Base-by-base conservation (phyloP, 2,797 vertebrate species). In the Microcaecilia unicolor region DNA sequence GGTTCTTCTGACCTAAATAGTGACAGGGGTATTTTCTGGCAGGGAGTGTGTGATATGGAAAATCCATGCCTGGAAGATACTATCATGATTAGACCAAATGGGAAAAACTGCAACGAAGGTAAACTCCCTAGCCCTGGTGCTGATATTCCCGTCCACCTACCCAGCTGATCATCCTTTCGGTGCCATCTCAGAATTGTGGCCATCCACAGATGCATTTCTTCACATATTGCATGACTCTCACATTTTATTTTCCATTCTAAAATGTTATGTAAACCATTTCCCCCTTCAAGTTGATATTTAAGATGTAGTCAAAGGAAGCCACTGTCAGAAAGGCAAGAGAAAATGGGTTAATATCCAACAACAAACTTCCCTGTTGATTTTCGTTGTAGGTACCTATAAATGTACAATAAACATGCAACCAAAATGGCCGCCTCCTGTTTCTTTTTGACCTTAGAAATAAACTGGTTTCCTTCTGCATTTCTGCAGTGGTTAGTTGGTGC, bases 21-120 rank as follows among this genome's bases (percentile, higher is more conserved):
- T 5, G 18, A 40, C 4, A 22, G 30, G 9, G 6, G 17, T 18
- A 56, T 55, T 26, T 61, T 28, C 40, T 65, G 58, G 52, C 46
- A 58, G 14, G 10, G 16, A 3, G 13, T 15, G 9, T 55, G 55
- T 9, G 51, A 3, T 20, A 39, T 42, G 23, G 1, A 4, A 6
- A 52, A 46, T 8, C n/a, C 13, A 8, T 34, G 37, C 10, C n/a
- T 10, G 14, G 25, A 31, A 24, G 32, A 46, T 24, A 17, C 16
- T 4, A 44, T 47, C 32, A 26, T n/a, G 6, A 48, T 55, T 18
- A 59, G 14, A 42, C 44, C 50, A 38, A 55, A 41, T 25, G 15
- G 22, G 25, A 41, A 37, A 30, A 57, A 58, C 2, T 30, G 37
- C 28, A 34, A 41, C 25, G 25, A 30, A 7, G 8, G 11, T 4